Evolutionary conservation across 2,797 vertebrate species (phyloP).

Genomic region (Neosilurus mollespiculum): DNA sequence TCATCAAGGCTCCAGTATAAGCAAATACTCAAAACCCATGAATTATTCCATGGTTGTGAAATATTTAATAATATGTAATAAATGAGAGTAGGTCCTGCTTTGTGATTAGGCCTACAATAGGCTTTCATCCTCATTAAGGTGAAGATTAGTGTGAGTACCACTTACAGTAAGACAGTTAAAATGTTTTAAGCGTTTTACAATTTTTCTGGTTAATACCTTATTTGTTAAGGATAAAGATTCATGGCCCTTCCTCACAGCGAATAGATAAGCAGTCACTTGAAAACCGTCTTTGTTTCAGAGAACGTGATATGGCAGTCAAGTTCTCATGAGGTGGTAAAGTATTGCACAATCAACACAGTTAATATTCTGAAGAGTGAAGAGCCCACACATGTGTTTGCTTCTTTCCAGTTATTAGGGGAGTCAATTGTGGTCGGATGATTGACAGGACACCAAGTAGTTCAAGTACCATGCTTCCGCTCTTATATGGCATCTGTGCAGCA

Average conservation of each 20-base stretch:
- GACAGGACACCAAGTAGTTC: conserved; percentile 42
- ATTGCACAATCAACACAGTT: conserved; percentile 24
- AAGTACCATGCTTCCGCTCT: conserved; percentile 44
- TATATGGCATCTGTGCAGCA: not conserved
- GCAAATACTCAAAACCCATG: not conserved
- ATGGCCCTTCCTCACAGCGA: conserved; percentile 19
- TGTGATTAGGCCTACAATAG: not conserved
- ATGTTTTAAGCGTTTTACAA: not conserved
- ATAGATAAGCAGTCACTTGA: conserved; percentile 40
- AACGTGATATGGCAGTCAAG: conserved; percentile 40
- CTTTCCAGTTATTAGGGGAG: conserved; percentile 24
- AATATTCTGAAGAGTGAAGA: conserved; percentile 18
- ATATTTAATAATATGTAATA: not conserved
- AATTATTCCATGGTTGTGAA: not conserved
- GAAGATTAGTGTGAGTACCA: not conserved
- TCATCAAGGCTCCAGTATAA: not conserved
- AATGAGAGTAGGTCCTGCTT: not conserved
- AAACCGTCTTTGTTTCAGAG: conserved; percentile 35
- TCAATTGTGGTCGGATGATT: conserved; percentile 44
- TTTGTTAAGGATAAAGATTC: not conserved
- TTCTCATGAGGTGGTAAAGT: conserved; percentile 29
- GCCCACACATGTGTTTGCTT: conserved; percentile 8
- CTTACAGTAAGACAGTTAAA: not conserved
- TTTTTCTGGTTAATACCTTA: not conserved
- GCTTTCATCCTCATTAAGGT: not conserved